Evolutionary conservation across 2,888 invertebrate genomes (phyloP).

Genomic region (Andrena praecox): DNA sequence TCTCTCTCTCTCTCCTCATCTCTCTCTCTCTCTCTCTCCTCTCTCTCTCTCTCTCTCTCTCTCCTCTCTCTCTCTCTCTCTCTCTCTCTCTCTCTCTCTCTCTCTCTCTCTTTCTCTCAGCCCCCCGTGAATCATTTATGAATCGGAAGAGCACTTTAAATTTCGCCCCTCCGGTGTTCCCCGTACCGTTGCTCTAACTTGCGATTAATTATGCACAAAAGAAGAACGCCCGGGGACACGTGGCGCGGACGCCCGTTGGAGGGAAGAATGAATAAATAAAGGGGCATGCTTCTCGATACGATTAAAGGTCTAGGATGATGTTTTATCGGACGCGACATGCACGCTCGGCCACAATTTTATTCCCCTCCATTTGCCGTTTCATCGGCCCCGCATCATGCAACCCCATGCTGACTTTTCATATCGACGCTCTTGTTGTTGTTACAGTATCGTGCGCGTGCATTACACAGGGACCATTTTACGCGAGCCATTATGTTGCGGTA

Average conservation of each 20-base stretch:
- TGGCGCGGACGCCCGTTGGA: neutral
- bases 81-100: neutral
- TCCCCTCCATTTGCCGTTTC: neutral
- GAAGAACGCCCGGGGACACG: slow-evolving; percentile 24
- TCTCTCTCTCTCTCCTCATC: no score
- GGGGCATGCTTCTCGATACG: slow-evolving; percentile 3
- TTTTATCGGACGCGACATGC: slow-evolving; percentile 23
- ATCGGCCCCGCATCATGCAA: neutral
- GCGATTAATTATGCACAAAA: slow-evolving; percentile 54
- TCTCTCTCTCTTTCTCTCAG: neutral
- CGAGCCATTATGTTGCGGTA: neutral
- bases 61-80: neutral
- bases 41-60: no score
- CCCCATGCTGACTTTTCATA: slow-evolving; percentile 20
- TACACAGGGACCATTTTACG: neutral
- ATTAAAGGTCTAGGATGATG: slow-evolving; percentile 25
- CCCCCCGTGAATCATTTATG: slow-evolving; percentile 47
- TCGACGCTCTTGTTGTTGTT: neutral
- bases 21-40: no score
- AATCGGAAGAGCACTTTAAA: slow-evolving; percentile 47
- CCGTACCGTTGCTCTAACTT: slow-evolving; percentile 28
- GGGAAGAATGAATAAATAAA: slow-evolving; percentile 43
- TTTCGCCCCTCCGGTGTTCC: slow-evolving; percentile 24
- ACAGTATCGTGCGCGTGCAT: neutral
- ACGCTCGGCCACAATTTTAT: slow-evolving; percentile 21